Evolutionary conservation across 2,888 invertebrate species (phyloP).

Genomic region (Exephanes ischioxanthus): DNA sequence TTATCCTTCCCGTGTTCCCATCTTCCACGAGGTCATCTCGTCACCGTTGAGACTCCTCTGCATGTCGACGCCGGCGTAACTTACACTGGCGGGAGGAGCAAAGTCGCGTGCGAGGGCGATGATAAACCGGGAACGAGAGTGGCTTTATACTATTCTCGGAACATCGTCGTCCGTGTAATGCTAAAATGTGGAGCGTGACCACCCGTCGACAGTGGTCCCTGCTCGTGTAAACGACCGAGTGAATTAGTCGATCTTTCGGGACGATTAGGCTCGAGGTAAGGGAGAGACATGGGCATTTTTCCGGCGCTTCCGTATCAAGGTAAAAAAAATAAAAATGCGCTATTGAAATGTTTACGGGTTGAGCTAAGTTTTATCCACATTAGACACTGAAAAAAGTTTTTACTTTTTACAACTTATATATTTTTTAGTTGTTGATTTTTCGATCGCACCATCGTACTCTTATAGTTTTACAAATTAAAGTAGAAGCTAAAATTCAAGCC

Average conservation of each 20-base stretch:
- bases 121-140: slow-evolving; percentile 7
- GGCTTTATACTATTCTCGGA: slow-evolving; percentile 72
- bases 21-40: slow-evolving; percentile 79
- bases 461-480: too few relatives aligned
- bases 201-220: slow-evolving; percentile 64
- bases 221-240: slow-evolving; percentile 24
- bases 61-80: slow-evolving; percentile 71
- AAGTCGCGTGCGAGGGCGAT: slow-evolving; percentile 61
- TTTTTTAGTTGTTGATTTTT: too few relatives aligned
- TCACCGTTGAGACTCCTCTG: slow-evolving; percentile 68
- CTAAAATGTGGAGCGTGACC: slow-evolving; percentile 75
- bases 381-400: too few relatives aligned
- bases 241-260: slow-evolving; percentile 71
- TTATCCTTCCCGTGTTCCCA: slow-evolving; percentile 69
- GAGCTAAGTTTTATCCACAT: too few relatives aligned
- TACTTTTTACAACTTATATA: too few relatives aligned
- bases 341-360: too few relatives aligned
- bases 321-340: too few relatives aligned
- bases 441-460: too few relatives aligned
- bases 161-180: slow-evolving; percentile 77
- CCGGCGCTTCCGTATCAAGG: not conserved
- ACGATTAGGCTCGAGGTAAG: slow-evolving; percentile 65
- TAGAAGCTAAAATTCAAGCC: too few relatives aligned
- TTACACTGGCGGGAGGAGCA: slow-evolving; percentile 53
- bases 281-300: not conserved